phyloP scores from a whole-genome alignment of 2,888 invertebrate species.

The Drosophila neutralis region DNA sequence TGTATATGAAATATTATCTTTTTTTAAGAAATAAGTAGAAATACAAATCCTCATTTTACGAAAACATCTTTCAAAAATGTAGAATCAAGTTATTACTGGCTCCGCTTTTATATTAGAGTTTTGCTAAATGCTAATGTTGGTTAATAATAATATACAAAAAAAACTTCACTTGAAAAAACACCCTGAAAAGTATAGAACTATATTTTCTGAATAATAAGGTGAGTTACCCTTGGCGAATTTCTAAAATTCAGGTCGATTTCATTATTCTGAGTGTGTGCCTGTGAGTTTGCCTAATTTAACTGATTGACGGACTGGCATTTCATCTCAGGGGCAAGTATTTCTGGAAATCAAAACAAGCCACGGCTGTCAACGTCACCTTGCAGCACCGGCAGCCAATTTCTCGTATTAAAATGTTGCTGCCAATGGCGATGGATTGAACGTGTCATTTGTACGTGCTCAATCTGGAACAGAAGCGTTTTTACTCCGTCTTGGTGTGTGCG shows the following conservation, averaged over 20 bases:
- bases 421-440: constrained; percentile 31
- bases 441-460: constrained; percentile 38
- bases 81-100: not conserved
- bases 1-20: not conserved
- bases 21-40: no score
- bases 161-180: no score
- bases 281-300: constrained; percentile 9
- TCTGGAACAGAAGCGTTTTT: constrained; percentile 3
- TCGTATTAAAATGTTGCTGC: constrained; percentile 35
- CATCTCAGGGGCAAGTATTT: not conserved
- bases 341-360: constrained; percentile 18
- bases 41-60: not conserved
- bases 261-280: not conserved
- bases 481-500: not conserved
- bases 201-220: not conserved
- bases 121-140: no score
- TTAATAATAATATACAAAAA: no score
- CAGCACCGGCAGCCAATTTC: constrained; percentile 32
- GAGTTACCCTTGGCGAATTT: not conserved
- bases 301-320: constrained; percentile 31
- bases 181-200: no score
- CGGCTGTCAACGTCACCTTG: constrained; percentile 32
- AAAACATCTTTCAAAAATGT: not conserved
- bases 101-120: not conserved
- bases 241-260: not conserved